Evolutionary conservation across 2,797 vertebrate genomes (phyloP).

Genomic region (Strix occidentalis): DNA sequence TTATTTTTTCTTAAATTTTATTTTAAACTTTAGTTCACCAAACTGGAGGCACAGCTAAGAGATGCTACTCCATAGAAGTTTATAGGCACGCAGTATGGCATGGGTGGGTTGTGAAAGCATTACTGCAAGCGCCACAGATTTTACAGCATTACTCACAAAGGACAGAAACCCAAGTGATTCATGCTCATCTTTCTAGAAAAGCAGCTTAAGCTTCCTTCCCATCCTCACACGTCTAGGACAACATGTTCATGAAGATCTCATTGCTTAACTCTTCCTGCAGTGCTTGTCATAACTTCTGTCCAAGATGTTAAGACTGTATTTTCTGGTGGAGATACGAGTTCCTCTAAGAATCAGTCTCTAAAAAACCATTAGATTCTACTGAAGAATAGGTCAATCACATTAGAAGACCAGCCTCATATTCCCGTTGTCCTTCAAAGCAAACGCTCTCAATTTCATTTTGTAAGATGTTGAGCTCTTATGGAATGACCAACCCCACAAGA

Average conservation of each 20-base stretch:
- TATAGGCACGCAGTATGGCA: background rate
- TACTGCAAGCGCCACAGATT: background rate
- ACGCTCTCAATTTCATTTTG: background rate
- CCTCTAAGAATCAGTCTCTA: background rate
- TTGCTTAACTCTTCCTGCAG: background rate
- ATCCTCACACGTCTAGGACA: background rate
- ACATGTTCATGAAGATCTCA: background rate
- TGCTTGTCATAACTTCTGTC: background rate
- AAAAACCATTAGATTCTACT: background rate
- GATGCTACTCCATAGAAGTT: background rate
- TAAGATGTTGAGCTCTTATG: accelerated
- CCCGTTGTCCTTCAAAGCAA: background rate
- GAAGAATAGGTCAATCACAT: background rate
- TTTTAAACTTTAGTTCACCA: background rate
- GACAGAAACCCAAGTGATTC: constrained; percentile 5
- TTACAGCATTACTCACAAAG: background rate
- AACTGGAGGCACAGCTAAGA: background rate
- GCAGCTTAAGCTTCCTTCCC: background rate
- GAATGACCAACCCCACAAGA: background rate
- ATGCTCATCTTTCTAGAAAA: background rate
- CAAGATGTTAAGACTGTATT: background rate
- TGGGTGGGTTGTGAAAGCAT: background rate
- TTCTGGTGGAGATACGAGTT: background rate
- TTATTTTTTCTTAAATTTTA: background rate
- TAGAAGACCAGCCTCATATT: background rate